Conservation (phyloP, 1,140 invertebrate species). For the Sinella curviseta region DNA sequence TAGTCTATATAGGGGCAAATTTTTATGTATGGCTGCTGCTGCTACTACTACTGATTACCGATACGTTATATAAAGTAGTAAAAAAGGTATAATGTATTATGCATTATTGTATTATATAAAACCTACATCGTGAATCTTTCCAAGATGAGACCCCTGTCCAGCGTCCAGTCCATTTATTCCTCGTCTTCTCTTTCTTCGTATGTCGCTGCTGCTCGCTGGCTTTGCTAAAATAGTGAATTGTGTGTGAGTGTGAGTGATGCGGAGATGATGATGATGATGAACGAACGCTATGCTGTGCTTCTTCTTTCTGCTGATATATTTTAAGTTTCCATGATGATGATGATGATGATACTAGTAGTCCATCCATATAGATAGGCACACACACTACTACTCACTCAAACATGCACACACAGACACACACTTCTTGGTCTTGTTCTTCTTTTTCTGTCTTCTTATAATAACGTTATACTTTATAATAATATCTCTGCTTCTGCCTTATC, state of each 20-base stretch:
- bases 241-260: background rate
- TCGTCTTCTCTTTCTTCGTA: background rate
- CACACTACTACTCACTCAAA: background rate
- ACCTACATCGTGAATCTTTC: constrained; percentile 2
- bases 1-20: too few species aligned
- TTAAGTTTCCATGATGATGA: constrained; percentile 11
- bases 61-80: too few species aligned
- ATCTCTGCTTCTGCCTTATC: too few species aligned
- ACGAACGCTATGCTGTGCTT: background rate
- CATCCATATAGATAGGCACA: background rate
- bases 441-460: background rate
- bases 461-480: background rate
- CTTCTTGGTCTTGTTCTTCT: too few species aligned
- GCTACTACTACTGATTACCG: too few species aligned
- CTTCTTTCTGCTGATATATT: background rate
- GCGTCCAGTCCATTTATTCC: background rate
- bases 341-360: background rate
- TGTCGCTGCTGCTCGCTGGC: background rate
- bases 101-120: too few species aligned
- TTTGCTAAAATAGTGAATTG: background rate
- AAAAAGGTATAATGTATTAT: too few species aligned
- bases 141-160: constrained; percentile 6
- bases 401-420: background rate
- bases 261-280: background rate
- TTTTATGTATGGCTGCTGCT: too few species aligned